These are phyloP conservation scores for Platichthys flesus DNA, from an alignment of 2,113 vertebrate genomes.

Conservation along the genomic window DNA sequence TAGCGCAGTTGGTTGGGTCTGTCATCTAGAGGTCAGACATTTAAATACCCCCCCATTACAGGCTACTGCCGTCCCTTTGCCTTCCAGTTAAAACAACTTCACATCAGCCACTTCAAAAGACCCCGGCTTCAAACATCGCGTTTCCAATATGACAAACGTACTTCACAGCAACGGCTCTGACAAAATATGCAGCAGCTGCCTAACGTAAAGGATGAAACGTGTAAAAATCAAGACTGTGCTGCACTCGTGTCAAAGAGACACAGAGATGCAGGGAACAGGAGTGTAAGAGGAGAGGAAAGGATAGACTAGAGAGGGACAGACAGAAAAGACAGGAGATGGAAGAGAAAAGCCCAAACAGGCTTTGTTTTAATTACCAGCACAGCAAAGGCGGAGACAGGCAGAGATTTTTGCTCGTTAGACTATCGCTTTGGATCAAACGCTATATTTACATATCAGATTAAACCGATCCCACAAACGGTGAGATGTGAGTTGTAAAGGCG, in stretches of 20 bases:
- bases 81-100: constrained; percentile 74
- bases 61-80: constrained; percentile 73
- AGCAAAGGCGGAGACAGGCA: constrained; percentile 66
- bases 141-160: constrained; percentile 77
- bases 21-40: constrained; percentile 81
- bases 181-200: constrained; percentile 81
- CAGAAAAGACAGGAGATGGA: constrained; percentile 58
- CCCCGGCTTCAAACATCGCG: constrained; percentile 74
- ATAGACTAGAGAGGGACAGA: constrained; percentile 65
- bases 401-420: constrained; percentile 88
- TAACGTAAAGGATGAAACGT: constrained; percentile 87
- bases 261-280: constrained; percentile 51
- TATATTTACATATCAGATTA: constrained; percentile 99
- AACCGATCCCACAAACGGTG: constrained; percentile 88
- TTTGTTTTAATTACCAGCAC: constrained; percentile 90
- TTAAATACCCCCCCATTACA: constrained; percentile 78
- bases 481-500: constrained; percentile 88
- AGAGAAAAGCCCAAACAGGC: constrained; percentile 78
- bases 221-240: constrained; percentile 81
- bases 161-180: constrained; percentile 73
- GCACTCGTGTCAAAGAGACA: constrained; percentile 84
- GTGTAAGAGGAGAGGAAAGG: constrained; percentile 59
- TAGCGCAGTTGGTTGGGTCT: constrained; percentile 68
- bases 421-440: constrained; percentile 88
- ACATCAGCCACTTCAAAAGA: constrained; percentile 80